Conservation (phyloP, 2,113 vertebrate genomes). For the Alethe diademata region DNA sequence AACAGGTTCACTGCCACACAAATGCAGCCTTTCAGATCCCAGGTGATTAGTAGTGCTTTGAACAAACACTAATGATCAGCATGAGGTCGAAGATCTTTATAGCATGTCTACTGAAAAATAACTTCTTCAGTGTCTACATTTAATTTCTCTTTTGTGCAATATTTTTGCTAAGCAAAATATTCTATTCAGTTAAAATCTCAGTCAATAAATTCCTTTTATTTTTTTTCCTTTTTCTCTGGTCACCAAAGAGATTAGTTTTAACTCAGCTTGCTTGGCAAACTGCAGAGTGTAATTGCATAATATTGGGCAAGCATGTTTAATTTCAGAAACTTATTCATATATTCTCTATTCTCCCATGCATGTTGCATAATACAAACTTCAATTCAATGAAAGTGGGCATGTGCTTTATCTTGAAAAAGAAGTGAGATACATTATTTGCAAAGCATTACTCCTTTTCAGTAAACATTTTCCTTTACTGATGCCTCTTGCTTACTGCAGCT, state of each 20-base stretch:
- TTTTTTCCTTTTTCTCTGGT: background rate
- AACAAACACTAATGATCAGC: background rate
- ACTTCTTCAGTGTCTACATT: background rate
- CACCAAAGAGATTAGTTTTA: background rate
- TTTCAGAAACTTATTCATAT: background rate
- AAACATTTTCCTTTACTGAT: background rate
- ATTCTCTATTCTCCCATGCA: background rate
- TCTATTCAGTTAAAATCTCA: background rate
- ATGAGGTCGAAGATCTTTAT: background rate
- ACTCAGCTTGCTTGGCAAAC: background rate
- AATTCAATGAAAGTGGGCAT: background rate
- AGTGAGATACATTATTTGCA: background rate
- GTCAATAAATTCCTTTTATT: background rate
- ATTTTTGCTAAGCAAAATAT: background rate
- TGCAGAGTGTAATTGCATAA: background rate
- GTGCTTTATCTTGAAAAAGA: background rate
- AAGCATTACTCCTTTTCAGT: background rate
- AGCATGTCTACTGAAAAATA: background rate
- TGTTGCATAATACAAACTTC: background rate
- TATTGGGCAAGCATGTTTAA: background rate
- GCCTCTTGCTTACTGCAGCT: background rate
- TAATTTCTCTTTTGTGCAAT: background rate
- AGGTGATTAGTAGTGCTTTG: background rate
- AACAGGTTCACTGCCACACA: background rate
- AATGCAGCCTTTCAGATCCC: background rate